Evolutionary conservation across 2,113 vertebrate species (phyloP).

Genomic region (Bombycilla garrulus): DNA sequence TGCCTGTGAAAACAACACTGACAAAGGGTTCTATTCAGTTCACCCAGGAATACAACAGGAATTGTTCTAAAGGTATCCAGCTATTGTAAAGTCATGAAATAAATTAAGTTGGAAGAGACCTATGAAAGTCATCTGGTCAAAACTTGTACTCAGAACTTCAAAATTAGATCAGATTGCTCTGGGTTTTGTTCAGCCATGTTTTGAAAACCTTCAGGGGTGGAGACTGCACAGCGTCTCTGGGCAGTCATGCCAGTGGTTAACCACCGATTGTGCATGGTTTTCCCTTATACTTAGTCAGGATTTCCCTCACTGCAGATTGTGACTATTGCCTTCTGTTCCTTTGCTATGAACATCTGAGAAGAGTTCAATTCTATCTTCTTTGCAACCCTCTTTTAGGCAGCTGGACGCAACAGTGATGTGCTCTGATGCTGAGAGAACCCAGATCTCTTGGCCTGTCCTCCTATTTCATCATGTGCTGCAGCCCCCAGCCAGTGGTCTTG

Average conservation of each 20-base stretch:
- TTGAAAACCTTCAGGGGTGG: neutral
- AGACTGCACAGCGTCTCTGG: neutral
- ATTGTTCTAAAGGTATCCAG: neutral
- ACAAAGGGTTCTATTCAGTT: neutral
- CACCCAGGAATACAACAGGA: neutral
- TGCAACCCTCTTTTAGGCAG: neutral
- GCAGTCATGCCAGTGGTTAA: neutral
- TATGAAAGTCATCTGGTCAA: slow-evolving; percentile 29
- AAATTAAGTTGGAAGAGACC: slow-evolving; percentile 9
- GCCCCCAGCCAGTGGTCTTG: neutral
- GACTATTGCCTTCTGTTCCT: neutral
- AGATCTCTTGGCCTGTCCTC: neutral
- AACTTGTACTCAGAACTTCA: neutral
- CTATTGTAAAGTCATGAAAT: slow-evolving; percentile 36
- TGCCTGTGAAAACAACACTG: slow-evolving; percentile 46
- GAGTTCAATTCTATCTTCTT: neutral
- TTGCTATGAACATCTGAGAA: neutral
- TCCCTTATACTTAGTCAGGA: neutral
- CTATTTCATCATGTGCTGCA: neutral
- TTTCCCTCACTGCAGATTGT: neutral
- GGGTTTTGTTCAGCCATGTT: neutral
- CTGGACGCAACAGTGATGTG: neutral
- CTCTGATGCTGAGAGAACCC: neutral
- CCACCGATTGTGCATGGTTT: neutral
- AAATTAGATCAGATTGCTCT: neutral